Conservation (phyloP, 2,888 invertebrate genomes). For the Micropterix aruncella region DNA sequence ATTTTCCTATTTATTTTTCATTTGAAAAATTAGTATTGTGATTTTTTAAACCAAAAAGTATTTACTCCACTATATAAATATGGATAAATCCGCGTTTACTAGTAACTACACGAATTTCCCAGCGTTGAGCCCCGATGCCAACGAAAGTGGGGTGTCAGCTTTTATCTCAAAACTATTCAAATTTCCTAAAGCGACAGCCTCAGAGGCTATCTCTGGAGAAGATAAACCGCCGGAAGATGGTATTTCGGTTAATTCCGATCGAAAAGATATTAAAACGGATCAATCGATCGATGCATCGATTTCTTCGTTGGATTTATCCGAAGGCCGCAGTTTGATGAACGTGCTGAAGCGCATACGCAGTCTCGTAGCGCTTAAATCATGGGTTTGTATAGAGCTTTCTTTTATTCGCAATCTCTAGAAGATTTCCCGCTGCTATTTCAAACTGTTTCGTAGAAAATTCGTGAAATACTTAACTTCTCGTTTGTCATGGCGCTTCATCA, state of each 20-base stretch:
- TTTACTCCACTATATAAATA: too few relatives aligned
- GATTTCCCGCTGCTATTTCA: neutral
- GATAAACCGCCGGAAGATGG: conserved; percentile 17
- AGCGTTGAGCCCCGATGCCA: conserved; percentile 59
- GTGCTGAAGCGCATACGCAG: conserved; percentile 79
- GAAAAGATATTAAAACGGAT: conserved; percentile 18
- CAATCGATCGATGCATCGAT: conserved; percentile 19
- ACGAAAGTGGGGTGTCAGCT: conserved; percentile 56
- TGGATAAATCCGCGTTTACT: neutral
- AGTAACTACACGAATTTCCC: conserved; percentile 36
- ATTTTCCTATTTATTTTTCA: too few relatives aligned
- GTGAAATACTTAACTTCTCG: conserved; percentile 1
- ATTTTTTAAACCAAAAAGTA: too few relatives aligned
- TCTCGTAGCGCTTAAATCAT: conserved; percentile 67
- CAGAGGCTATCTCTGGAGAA: conserved; percentile 17
- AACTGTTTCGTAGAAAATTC: neutral
- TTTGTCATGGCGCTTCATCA: too few relatives aligned
- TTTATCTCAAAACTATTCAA: conserved; percentile 64
- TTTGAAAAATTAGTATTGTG: too few relatives aligned
- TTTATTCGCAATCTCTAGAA: conserved; percentile 3
- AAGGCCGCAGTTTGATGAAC: conserved; percentile 71
- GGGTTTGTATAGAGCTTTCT: conserved; percentile 38
- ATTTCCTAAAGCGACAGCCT: conserved; percentile 43
- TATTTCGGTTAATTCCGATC: conserved; percentile 17
- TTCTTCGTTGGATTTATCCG: conserved; percentile 39